Conservation (phyloP, 2,113 vertebrate genomes). For the Oenanthe melanoleuca region DNA sequence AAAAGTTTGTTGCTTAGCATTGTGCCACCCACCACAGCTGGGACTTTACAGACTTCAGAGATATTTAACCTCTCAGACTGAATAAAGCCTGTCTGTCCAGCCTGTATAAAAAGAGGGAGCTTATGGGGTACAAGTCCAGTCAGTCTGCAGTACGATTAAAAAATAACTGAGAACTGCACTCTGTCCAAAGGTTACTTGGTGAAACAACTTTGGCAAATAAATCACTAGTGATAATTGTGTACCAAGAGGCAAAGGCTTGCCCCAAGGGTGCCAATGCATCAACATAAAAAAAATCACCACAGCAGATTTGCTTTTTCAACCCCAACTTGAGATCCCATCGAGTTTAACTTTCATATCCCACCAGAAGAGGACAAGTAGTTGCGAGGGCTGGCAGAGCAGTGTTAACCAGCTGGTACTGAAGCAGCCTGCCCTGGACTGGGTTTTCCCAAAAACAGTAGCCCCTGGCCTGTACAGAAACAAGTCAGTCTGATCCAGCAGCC, state of each 20-base stretch:
- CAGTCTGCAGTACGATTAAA: neutral
- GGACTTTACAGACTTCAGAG: neutral
- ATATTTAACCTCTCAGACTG: neutral
- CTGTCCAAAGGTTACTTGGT: neutral
- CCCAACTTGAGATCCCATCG: neutral
- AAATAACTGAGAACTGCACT: neutral
- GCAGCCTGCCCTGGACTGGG: neutral
- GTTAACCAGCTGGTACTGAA: neutral
- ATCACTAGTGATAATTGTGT: neutral
- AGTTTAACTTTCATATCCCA: neutral
- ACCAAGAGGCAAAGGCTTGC: neutral
- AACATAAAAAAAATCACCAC: neutral
- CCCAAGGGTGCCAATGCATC: neutral
- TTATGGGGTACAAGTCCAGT: neutral
- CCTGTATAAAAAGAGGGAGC: neutral
- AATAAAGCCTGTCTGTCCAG: neutral
- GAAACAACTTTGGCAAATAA: neutral
- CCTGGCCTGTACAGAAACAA: neutral
- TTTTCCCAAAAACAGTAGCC: neutral
- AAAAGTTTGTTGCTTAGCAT: neutral
- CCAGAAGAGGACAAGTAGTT: neutral
- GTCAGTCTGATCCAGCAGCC: neutral
- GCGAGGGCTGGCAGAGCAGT: neutral
- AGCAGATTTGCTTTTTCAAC: neutral
- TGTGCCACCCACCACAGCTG: neutral